Percentiles rank a stretch among this genome's conserved stretches.
Conservation (phyloP, 2,113 vertebrate genomes). For the Cheirogaleus medius region DNA sequence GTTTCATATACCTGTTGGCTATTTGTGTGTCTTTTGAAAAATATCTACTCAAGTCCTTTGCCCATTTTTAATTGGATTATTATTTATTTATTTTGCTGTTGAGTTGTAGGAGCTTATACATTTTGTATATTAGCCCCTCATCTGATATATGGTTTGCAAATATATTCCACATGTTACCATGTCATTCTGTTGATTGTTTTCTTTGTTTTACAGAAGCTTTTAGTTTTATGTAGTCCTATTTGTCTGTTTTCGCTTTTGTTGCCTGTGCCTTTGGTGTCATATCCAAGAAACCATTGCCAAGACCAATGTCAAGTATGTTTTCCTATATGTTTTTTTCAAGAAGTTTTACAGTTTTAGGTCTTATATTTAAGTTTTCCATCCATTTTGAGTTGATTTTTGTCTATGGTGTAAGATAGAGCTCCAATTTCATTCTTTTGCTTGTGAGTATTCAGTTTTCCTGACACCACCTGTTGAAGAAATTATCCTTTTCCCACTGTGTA, state of each 20-base stretch:
- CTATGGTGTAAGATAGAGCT: not conserved
- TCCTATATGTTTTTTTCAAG: not conserved
- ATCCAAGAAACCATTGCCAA: not conserved
- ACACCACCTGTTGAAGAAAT: not conserved
- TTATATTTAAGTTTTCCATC: not conserved
- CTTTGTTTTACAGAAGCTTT: not conserved
- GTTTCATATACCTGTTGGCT: not conserved
- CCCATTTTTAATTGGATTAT: not conserved
- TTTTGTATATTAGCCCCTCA: not conserved
- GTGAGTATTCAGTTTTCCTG: not conserved
- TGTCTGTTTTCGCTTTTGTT: not conserved
- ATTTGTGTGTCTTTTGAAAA: not conserved
- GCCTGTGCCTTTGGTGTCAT: not conserved
- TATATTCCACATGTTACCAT: not conserved
- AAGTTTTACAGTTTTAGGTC: not conserved
- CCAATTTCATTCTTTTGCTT: not conserved
- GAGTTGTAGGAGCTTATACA: not conserved
- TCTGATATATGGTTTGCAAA: not conserved
- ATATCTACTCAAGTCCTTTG: not conserved
- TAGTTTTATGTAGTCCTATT: not conserved
- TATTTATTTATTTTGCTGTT: not conserved
- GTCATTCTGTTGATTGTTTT: not conserved
- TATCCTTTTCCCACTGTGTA: not conserved
- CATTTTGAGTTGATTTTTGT: not conserved
- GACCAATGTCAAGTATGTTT: not conserved